A percentile compares a stretch with the other conserved stretches of the same genome.
Evolutionary conservation across 2,113 vertebrate genomes (phyloP).

Genomic region (Etia nguti): DNA sequence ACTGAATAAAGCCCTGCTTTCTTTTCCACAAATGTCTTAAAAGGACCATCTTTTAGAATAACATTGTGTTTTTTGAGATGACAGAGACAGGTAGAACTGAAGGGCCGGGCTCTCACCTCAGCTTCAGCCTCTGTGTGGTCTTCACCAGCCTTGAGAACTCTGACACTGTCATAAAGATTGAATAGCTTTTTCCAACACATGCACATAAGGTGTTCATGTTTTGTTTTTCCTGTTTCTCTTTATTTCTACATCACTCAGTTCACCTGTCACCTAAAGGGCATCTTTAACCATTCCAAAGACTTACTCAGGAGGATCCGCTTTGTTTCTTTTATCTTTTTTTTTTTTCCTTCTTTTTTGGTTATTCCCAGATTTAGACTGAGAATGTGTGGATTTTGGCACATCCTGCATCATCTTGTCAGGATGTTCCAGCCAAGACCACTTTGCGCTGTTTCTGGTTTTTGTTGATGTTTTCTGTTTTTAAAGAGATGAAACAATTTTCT

Average conservation of each 20-base stretch:
- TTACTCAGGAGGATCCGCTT: conserved; percentile 9
- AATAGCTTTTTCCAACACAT: background rate
- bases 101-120: conserved; percentile 4
- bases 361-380: background rate
- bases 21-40: background rate
- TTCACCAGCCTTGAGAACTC: conserved; percentile 1
- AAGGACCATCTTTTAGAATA: background rate
- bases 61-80: background rate
- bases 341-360: background rate
- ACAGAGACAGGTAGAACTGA: background rate
- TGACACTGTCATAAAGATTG: conserved; percentile 9
- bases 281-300: conserved; percentile 44
- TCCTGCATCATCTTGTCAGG: background rate
- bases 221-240: background rate
- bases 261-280: background rate
- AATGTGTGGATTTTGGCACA: background rate
- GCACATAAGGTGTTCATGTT: conserved; percentile 19
- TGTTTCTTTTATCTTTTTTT: background rate
- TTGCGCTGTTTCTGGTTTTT: background rate
- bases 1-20: background rate
- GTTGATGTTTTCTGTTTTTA: background rate
- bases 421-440: background rate
- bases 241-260: background rate
- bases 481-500: background rate
- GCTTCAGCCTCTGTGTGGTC: background rate